Base-by-base conservation (phyloP, 2,113 vertebrate species). In the Mormyrus iriodes region DNA sequence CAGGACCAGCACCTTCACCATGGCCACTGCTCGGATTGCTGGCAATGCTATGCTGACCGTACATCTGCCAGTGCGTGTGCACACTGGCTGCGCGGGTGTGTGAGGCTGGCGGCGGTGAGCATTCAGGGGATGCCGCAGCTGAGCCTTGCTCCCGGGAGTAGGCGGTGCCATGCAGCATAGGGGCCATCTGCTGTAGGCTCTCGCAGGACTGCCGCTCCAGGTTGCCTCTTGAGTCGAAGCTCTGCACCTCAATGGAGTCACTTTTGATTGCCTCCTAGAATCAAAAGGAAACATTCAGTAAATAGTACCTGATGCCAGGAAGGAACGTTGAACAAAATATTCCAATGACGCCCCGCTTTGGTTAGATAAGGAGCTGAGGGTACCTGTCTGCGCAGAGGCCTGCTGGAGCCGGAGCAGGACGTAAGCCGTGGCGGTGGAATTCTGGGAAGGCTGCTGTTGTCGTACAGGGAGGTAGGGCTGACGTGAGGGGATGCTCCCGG, bases 381-480 rank as follows among this genome's bases (percentile, higher is more conserved):
- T 92, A 95, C 97, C 96, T 98, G 97, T 95, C 97, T 96, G 69
- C 93, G 95, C 61, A 98, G 93, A 91, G 93, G 95, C 92, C 95
- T 94, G 93, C 76, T 94, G 9, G 94, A 91, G 21, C 93, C 87
- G 65, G 94, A 94, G 85, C 96, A 93, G 19, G 96, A 94, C 0
- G 88, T 19, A 0, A 93, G 0, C 0, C 92, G 93, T 1, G 92
- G 94, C 0, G 91, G 90, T 3, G 73, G 91, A 42, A 93, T 89
- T 91, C 93, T 95, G 91, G 93, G 93, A 85, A 89, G 89, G 42
- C 90, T 92, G 3, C 90, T 88, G 39, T 88, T 76, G 21, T 89
- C 88, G 44, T 85, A 90, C 73, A 96, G 94, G 0, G 94, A 94
- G 0, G 90, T 92, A 4, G 92, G 94, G 92, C 94, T 94, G 90